These are phyloP conservation scores for Apolygus lucorum DNA, from an alignment of 1,140 invertebrate genomes.

Conservation along the genomic window DNA sequence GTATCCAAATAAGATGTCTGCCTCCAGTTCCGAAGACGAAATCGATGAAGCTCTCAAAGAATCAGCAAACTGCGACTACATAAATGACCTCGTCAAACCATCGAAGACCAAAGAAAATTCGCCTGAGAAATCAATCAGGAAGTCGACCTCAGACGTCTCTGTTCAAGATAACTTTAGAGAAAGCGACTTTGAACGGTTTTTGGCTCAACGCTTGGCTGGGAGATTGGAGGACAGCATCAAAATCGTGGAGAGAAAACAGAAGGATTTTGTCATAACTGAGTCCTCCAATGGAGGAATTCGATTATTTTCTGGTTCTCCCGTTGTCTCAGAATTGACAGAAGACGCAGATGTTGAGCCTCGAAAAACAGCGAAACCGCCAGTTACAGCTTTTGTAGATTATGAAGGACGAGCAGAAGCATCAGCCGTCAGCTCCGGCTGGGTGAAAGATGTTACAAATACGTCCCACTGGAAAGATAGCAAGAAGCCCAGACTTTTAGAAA, in stretches of 20 bases:
- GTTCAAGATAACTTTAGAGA: not conserved
- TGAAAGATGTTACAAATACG: not conserved
- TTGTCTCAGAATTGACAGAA: not conserved
- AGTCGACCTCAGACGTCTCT: not conserved
- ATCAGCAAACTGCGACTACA: slow-evolving; percentile 4
- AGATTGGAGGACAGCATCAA: not conserved
- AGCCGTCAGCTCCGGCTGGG: not conserved
- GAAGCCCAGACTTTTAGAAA: not conserved
- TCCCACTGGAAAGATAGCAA: not conserved
- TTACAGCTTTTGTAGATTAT: not conserved
- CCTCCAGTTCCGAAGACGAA: slow-evolving; percentile 2
- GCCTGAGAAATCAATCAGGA: not conserved
- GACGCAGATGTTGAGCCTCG: not conserved
- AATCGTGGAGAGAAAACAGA: not conserved
- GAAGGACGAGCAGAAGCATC: not conserved
- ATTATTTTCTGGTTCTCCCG: not conserved
- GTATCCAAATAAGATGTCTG: too few species aligned
- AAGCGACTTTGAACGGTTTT: not conserved
- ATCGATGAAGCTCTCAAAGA: not conserved
- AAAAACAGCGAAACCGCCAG: not conserved
- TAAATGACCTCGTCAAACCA: not conserved
- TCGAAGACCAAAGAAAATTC: not conserved
- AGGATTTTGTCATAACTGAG: not conserved
- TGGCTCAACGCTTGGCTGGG: not conserved
- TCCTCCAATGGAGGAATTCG: not conserved